phyloP scores from a whole-genome alignment of 64 coral and sea anemone species.

The Dendrophyllia cribrosa region DNA sequence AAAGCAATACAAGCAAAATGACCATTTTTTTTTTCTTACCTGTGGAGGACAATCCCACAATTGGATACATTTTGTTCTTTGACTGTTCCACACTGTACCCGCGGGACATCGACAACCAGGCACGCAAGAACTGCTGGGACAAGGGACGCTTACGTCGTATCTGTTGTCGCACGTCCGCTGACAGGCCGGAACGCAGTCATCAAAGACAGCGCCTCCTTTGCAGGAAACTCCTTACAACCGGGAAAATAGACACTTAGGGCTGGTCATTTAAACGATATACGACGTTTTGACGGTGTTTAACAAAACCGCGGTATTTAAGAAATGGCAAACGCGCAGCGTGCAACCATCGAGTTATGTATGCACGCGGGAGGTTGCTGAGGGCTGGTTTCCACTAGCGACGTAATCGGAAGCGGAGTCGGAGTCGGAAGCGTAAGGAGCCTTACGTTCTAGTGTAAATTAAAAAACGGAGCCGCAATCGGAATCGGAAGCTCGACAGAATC shows the following conservation, averaged over 20 bases:
- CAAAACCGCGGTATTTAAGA: no score
- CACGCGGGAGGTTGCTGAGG: no score
- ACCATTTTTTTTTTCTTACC: conserved; percentile 11
- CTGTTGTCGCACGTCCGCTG: conserved; percentile 70
- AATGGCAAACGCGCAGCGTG: no score
- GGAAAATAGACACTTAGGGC: conserved; percentile 39
- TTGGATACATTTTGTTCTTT: conserved; percentile 77
- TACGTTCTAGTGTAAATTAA: no score
- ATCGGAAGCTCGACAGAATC: no score
- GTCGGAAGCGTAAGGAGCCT: no score
- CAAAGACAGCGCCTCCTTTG: conserved; percentile 90
- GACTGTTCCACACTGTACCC: conserved; percentile 81
- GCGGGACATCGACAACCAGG: conserved; percentile 94
- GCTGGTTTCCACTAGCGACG: no score
- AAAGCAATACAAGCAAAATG: background rate
- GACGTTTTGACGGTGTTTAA: background rate
- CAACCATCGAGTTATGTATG: no score
- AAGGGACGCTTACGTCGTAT: conserved; percentile 38
- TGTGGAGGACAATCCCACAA: conserved; percentile 70
- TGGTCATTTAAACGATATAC: background rate
- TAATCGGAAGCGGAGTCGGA: no score
- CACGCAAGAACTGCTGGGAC: conserved; percentile 76
- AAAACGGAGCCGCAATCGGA: no score
- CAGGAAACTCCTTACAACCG: conserved; percentile 76
- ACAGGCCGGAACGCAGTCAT: conserved; percentile 91